A percentile compares a stretch with the other conserved stretches of the same genome.
Evolutionary conservation across 2,113 vertebrate species (phyloP).

Genomic region (rabbit (Oryctolagus cuniculus)): DNA sequence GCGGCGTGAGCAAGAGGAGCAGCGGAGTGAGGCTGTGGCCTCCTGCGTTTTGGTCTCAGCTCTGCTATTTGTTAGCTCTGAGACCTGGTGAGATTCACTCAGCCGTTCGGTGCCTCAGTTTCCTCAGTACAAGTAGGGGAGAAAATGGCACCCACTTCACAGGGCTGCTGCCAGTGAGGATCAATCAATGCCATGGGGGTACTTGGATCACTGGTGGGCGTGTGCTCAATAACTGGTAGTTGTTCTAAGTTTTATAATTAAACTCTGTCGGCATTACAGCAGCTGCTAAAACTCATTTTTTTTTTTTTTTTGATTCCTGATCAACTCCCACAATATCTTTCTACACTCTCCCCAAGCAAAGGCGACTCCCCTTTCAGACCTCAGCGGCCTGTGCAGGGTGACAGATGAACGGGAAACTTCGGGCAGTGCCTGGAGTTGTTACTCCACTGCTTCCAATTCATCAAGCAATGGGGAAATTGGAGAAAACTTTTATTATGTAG

Average conservation of each 20-base stretch:
- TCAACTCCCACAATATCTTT: background rate
- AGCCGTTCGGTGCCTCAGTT: background rate
- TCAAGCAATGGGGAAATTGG: background rate
- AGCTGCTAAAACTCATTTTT: background rate
- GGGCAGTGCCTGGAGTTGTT: background rate
- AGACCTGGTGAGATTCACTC: background rate
- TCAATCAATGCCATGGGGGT: background rate
- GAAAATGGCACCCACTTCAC: background rate
- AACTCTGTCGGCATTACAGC: background rate
- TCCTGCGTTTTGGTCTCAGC: background rate
- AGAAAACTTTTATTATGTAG: background rate
- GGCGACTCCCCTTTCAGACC: background rate
- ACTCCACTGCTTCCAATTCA: background rate
- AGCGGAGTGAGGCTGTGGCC: background rate
- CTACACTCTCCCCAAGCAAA: background rate
- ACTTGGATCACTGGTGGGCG: background rate
- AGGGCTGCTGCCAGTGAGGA: background rate
- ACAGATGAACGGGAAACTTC: background rate
- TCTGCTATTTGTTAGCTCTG: background rate
- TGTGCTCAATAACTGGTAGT: background rate
- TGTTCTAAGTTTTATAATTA: conserved; percentile 30
- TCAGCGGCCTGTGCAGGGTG: background rate
- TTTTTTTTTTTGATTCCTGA: background rate
- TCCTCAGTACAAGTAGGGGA: background rate
- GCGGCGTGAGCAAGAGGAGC: background rate